Base-by-base conservation (phyloP, 2,888 invertebrate genomes). In the Macaria notata region DNA sequence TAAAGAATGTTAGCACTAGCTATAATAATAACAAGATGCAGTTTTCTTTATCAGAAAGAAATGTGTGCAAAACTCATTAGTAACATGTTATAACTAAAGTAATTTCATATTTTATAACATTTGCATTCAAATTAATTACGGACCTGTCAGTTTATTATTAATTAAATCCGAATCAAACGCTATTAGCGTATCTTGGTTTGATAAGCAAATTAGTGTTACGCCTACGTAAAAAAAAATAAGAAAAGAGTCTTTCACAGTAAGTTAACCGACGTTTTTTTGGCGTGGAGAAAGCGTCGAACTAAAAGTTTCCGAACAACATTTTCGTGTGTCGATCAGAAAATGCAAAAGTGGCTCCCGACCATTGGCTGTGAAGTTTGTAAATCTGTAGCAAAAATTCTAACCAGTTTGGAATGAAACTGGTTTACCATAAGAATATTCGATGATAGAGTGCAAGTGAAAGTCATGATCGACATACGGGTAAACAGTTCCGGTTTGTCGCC, bases 361-460 rank as follows among this genome's bases (percentile, higher is more conserved):
- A 4, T 36, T 36, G 4, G 33, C 33, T 6, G 7, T 6, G 4
- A 7, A 36, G 33, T 36, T 36, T 4, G 33, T 36, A 36, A 36
- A 36, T 36, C 33, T 72, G 62, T 66, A 63, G 65, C 74, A 70
- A 72, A 76, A 73, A 76, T 72, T 71, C 74, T 77, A 76, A 75
- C 78, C 76, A 74, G 77, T 75, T 71, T 75, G 68, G 70, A 77
- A 76, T 72, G 71, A 63, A 68, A 88, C 88, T 79, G 85, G 88
- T 89, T 88, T 86, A 73, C 72, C 78, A 78, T 81, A 73, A 72
- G 81, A 87, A 84, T 88, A 86, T 88, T 83, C 78, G 82, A 79
- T 84, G 86, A 87, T 86, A 79, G 84, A 86, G 83, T 87, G 85
- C 78, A 83, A 89, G 90, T 89, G 90, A 90, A 90, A 90, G 90